phyloP scores from a whole-genome alignment of 2,113 vertebrate genomes.

The Xenopus tropicalis region UCB_Xtro_10.0 CM004446.2:115252001-115252500 shows the following conservation, averaged over 20 bases:
- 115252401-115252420: no score
- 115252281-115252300: background rate
- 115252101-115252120: background rate
- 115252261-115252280: background rate
- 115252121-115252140: background rate
- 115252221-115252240: background rate
- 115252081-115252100: background rate
- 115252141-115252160: background rate
- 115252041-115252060: background rate
- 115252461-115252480: no score
- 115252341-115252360: no score
- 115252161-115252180: background rate
- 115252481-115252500: no score
- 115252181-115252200: background rate
- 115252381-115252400: no score
- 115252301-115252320: background rate
- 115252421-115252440: no score
- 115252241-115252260: background rate
- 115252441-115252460: no score
- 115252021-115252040: constrained; percentile 12
- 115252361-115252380: no score
- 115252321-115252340: no score
- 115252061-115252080: background rate
- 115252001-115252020: constrained; percentile 8
- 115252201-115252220: background rate